phyloP scores from a whole-genome alignment of 2,797 vertebrate species.

The Sardinella longiceps region DNA sequence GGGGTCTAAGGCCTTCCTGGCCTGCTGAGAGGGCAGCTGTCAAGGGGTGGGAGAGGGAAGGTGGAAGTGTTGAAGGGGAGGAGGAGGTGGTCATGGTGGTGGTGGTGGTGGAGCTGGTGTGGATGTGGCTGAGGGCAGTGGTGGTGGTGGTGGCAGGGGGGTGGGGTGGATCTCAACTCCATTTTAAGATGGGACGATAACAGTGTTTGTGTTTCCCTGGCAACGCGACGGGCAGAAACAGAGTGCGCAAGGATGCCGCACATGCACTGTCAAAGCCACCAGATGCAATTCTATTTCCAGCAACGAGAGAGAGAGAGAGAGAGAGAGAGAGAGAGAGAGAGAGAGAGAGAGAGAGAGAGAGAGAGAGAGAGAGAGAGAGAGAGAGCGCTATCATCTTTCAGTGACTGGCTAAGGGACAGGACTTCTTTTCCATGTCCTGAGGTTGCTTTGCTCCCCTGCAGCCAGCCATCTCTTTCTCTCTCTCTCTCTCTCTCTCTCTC shows the following conservation, averaged over 20 bases:
- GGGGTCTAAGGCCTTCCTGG: neutral
- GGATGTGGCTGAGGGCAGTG: constrained; percentile 18
- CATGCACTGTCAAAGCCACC: constrained; percentile 53
- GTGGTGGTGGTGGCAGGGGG: constrained; percentile 29
- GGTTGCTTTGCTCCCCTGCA: constrained; percentile 24
- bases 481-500: neutral
- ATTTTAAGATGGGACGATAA: constrained; percentile 58
- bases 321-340: constrained; percentile 38
- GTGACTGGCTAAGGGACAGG: neutral
- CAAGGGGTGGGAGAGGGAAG: neutral
- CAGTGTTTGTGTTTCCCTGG: constrained; percentile 56
- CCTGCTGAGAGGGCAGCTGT: constrained; percentile 3
- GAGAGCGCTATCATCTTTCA: constrained; percentile 20
- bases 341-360: constrained; percentile 38
- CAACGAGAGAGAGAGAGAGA: neutral
- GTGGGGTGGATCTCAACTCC: constrained; percentile 47
- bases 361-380: neutral
- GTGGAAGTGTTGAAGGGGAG: neutral
- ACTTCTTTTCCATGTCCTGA: constrained; percentile 47
- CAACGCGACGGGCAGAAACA: constrained; percentile 52
- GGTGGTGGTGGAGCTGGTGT: constrained; percentile 20
- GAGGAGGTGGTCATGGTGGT: constrained; percentile 22
- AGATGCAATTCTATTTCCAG: constrained; percentile 63
- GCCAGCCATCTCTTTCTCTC: neutral
- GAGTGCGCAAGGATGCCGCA: constrained; percentile 48